Conservation (phyloP, 2,797 vertebrate species). For the Gymnocypris eckloni region DNA sequence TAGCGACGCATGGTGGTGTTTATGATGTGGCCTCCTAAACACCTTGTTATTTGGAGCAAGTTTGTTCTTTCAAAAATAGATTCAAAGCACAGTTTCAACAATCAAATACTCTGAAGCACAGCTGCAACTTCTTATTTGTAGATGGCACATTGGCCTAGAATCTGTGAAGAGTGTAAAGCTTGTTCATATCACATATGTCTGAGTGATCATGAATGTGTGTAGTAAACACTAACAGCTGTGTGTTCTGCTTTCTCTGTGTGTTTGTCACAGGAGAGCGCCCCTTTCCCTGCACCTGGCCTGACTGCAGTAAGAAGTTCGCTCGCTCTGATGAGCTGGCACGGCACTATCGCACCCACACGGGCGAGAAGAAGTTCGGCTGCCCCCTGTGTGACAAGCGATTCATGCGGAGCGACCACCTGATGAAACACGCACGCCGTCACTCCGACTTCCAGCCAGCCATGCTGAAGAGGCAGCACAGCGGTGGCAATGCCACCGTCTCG, state of each 20-base stretch:
- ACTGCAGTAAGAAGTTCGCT: slow-evolving; percentile 97
- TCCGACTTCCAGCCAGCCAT: slow-evolving; percentile 94
- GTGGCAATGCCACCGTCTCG: slow-evolving; percentile 17
- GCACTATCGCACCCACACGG: slow-evolving; percentile 97
- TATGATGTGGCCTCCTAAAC: slow-evolving; percentile 60
- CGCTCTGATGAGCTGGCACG: slow-evolving; percentile 96
- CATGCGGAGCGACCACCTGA: slow-evolving; percentile 98
- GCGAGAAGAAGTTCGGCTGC: slow-evolving; percentile 96
- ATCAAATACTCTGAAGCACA: not conserved
- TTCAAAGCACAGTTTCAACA: not conserved
- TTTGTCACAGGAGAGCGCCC: slow-evolving; percentile 87
- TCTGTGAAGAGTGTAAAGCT: not conserved
- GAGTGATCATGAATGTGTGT: slow-evolving; percentile 33
- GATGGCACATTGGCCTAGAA: not conserved
- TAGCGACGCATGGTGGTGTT: slow-evolving; percentile 35
- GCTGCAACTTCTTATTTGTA: not conserved
- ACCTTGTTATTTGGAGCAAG: slow-evolving; percentile 47
- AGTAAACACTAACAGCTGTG: slow-evolving; percentile 54
- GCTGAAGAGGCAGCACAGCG: slow-evolving; percentile 86
- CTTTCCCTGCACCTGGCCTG: slow-evolving; percentile 95
- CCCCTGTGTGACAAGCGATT: slow-evolving; percentile 97
- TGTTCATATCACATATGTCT: slow-evolving; percentile 22
- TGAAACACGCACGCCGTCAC: slow-evolving; percentile 95
- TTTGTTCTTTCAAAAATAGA: not conserved
- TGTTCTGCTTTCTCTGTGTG: slow-evolving; percentile 47